Evolutionary conservation across 2,797 vertebrate genomes (phyloP), one percentile per base, ranked within the genome.

Genomic region (Antennarius maculatus): DNA sequence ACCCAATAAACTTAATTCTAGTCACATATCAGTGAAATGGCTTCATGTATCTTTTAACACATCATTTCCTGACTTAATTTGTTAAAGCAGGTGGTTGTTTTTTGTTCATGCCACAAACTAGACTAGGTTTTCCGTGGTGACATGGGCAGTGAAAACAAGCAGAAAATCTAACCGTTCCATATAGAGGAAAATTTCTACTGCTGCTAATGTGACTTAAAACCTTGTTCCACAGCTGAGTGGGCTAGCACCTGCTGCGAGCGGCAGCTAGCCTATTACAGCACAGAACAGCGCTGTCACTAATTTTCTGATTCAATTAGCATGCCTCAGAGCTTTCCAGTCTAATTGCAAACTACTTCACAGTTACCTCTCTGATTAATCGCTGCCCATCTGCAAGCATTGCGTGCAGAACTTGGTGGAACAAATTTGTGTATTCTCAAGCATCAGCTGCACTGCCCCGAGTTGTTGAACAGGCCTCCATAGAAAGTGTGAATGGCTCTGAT

Each of bases 261-360:
- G 92, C 94, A 94, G 95, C 95, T 94, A 96, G 95, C 96, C 96
- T 97, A 98, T 99, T 98, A 97, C 95, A 94, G 94, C 90, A 94
- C 95, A 57, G 75, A 66, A 79, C 79, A 85, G 87, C 58, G 94
- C 95, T 97, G 95, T 95, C 94, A 96, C 96, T 97, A 96, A 98
- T 99, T 98, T 98, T 99, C 97, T 97, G 96, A 99, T 99, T 99
- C 96, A 99, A 98, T 99, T 99, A 98, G 94, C 95, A 97, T 96
- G 97, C 97, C 97, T 98, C 96, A 97, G 96, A 98, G 97, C 96
- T 96, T 98, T 97, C 94, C 94, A 94, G 95, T 96, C 95, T 99
- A 98, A 98, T 98, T 97, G 96, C 96, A 96, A 97, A 96, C 96
- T 98, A 97, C 97, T 98, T 98, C 97, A 97, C 96, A 98, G 96